These are phyloP conservation scores for Zaprionus ghesquierei DNA, from an alignment of 1,140 invertebrate species.

Conservation along the genomic window DNA sequence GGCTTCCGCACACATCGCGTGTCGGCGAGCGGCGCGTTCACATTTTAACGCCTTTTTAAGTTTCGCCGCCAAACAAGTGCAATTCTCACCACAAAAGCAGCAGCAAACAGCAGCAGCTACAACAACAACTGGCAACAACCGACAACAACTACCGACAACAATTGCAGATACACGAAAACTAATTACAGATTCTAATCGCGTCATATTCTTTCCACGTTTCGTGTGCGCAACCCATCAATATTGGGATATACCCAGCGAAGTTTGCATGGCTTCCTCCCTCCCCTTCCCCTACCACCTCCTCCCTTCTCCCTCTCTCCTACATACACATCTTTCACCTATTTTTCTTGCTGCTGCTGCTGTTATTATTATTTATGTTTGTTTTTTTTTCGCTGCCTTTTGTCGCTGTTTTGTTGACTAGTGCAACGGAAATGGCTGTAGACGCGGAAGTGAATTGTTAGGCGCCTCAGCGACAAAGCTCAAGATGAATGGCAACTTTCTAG, in stretches of 20 bases:
- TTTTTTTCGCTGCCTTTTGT: slow-evolving; percentile 37
- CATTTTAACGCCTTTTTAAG: slow-evolving; percentile 81
- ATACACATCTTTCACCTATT: slow-evolving; percentile 50
- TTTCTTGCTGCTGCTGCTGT: slow-evolving; percentile 27
- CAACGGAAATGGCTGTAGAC: slow-evolving; percentile 76
- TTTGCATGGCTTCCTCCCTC: slow-evolving; percentile 48
- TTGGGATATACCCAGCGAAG: slow-evolving; percentile 40
- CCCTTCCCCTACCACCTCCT: background rate
- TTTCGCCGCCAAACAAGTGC: slow-evolving; percentile 78
- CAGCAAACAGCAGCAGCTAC: slow-evolving; percentile 23
- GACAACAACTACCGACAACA: slow-evolving; percentile 54
- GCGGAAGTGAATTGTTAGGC: slow-evolving; percentile 79
- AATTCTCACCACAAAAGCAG: slow-evolving; percentile 57
- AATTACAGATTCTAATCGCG: slow-evolving; percentile 82
- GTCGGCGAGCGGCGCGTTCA: slow-evolving; percentile 57
- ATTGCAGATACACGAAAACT: slow-evolving; percentile 81
- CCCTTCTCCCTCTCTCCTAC: background rate
- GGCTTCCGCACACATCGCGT: slow-evolving; percentile 68
- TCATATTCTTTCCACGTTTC: slow-evolving; percentile 69
- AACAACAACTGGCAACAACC: slow-evolving; percentile 8
- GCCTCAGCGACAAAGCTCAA: slow-evolving; percentile 48
- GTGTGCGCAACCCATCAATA: slow-evolving; percentile 75
- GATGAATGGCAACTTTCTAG: slow-evolving; percentile 18
- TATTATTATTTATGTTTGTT: slow-evolving; percentile 39
- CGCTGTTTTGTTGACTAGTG: slow-evolving; percentile 62